A percentile compares a stretch with the other conserved stretches of the same genome.
phyloP scores from a whole-genome alignment of 2,888 invertebrate species.

The Anticlea derivata region DNA sequence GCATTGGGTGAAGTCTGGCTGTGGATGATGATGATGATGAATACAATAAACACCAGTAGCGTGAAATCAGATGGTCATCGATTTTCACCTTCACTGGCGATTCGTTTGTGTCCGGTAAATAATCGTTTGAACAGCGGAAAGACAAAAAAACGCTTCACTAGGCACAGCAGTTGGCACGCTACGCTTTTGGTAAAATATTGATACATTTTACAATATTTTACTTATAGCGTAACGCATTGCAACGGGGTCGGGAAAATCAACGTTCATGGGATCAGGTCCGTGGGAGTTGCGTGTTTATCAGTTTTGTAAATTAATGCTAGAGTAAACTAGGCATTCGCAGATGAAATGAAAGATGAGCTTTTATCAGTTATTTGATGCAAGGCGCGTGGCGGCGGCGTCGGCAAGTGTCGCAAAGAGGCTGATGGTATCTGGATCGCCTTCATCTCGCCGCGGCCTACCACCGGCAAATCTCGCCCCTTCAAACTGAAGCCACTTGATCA shows the following conservation, averaged over 20 bases:
- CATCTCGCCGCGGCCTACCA: conserved; percentile 69
- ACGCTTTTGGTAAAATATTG: conserved; percentile 36
- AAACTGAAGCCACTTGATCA: conserved; percentile 58
- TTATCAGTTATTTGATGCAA: conserved; percentile 74
- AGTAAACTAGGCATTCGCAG: conserved; percentile 48
- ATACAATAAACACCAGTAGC: conserved; percentile 48
- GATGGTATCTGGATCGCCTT: conserved; percentile 67
- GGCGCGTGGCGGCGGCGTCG: conserved; percentile 68
- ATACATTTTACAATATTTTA: conserved; percentile 20
- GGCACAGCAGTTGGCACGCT: conserved; percentile 45
- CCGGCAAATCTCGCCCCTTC: conserved; percentile 53
- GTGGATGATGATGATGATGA: neutral
- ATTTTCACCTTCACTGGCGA: conserved; percentile 72
- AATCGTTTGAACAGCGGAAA: conserved; percentile 61
- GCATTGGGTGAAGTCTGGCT: too few relatives aligned
- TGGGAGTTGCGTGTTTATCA: conserved; percentile 30
- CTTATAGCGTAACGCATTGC: conserved; percentile 20
- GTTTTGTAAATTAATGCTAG: conserved; percentile 31
- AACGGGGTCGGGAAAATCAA: conserved; percentile 28
- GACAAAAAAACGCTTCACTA: conserved; percentile 51
- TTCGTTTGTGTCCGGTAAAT: conserved; percentile 57
- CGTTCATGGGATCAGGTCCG: conserved; percentile 31
- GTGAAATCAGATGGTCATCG: conserved; percentile 68
- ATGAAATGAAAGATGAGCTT: conserved; percentile 70
- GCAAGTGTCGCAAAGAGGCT: conserved; percentile 66